Evolutionary conservation across 2,797 vertebrate species (phyloP), one percentile per base, ranked within the genome.

Genomic region (Brachyrhaphis roseni): DNA sequence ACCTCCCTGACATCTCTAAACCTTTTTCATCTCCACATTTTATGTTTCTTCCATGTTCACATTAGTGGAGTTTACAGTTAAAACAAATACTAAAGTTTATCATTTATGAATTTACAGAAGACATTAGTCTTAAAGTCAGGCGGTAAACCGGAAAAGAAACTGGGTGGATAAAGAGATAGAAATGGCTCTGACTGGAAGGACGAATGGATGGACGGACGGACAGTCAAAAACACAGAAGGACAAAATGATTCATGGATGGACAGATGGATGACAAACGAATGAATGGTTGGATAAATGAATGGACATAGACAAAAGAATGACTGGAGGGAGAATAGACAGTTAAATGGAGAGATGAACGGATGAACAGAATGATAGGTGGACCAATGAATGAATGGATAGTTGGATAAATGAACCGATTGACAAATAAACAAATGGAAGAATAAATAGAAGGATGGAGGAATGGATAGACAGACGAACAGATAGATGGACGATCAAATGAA

Each of bases 101-200:
- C 53, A n/a, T n/a, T 12, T 13, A 43, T 26, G 23, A 68, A 26
- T 12, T 68, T n/a, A 41, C 20, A 13, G 20, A 23, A 68, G 39
- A 70, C 23, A 26, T 20, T 20, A 4, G 16, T 64, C 16, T 36
- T 4, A 10, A 64, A 20, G 62, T 18, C 59, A 18, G 59, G 15
- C 15, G 15, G 28, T 71, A 80, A 55, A 73, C 23, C 72, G 72
- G 57, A 51, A 86, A 72, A 55, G 51, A 15, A 53, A 53, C 8
- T 55, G 62, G 49, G 78, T 82, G 41, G 59, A 64, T 64, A 8
- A 34, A 23, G 55, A 57, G 51, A n/a, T 8, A 55, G 23, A 55
- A 55, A 55, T 26, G 23, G 23, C 26, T 26, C 26, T 53, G 49
- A 51, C 49, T 51, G 53, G 53, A 55, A n/a, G 10, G 26, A 55